Conservation (phyloP, 2,888 invertebrate genomes). For the Drosophila fulvimacula region DNA sequence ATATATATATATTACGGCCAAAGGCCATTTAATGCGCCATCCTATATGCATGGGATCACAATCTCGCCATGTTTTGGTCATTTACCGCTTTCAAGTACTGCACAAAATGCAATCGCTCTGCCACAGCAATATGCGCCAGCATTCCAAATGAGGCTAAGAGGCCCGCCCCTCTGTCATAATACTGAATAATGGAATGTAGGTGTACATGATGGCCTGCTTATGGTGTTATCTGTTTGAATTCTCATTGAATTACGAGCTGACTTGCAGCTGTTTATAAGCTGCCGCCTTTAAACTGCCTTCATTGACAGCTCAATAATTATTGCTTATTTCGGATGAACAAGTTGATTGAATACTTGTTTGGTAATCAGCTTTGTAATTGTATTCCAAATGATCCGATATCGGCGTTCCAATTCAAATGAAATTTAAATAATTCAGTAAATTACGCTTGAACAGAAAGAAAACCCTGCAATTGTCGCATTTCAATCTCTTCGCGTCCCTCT, state of each 20-base stretch:
- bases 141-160: background rate
- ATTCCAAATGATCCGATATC: background rate
- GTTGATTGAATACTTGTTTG: too few species aligned
- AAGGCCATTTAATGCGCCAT: conserved; percentile 68
- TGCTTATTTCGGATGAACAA: conserved; percentile 25
- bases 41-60: conserved; percentile 67
- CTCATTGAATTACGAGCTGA: background rate
- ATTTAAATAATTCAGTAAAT: background rate
- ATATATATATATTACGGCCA: conserved; percentile 61
- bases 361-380: conserved; percentile 5
- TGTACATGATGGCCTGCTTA: conserved; percentile 64
- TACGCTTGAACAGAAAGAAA: background rate
- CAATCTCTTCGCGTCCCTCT: background rate
- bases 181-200: conserved; percentile 53
- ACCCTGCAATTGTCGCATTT: background rate
- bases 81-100: conserved; percentile 54
- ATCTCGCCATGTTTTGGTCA: conserved; percentile 45
- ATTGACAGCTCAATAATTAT: conserved; percentile 12
- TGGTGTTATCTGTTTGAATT: conserved; percentile 39
- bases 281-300: conserved; percentile 6
- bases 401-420: background rate
- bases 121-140: conserved; percentile 2
- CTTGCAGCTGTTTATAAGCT: conserved; percentile 13
- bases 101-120: conserved; percentile 57
- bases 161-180: conserved; percentile 15